Conservation (phyloP, 2,888 invertebrate genomes). For the Argyresthia albistria region DNA sequence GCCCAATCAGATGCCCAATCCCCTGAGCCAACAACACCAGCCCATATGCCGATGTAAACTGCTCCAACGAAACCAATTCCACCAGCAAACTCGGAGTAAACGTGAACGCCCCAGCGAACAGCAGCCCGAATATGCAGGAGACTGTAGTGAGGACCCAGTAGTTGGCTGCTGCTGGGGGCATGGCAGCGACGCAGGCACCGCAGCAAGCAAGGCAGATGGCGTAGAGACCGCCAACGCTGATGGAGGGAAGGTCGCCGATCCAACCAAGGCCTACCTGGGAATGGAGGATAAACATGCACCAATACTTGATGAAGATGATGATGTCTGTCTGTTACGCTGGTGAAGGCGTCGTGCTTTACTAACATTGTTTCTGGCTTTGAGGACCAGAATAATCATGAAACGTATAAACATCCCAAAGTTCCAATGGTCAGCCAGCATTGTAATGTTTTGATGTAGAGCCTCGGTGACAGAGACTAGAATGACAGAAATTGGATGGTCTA, state of each 20-base stretch:
- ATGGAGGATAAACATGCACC: no score
- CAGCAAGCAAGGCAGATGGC: conserved; percentile 82
- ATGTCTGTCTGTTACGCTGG: no score
- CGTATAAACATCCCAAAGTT: no score
- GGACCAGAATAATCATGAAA: no score
- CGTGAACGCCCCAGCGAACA: conserved; percentile 93
- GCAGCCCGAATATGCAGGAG: conserved; percentile 85
- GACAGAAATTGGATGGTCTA: no score
- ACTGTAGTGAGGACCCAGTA: conserved; percentile 62
- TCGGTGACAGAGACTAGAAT: no score
- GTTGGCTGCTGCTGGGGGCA: conserved; percentile 67
- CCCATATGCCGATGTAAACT: conserved; percentile 94
- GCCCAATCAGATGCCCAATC: conserved; percentile 92
- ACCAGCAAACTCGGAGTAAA: conserved; percentile 93
- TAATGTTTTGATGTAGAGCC: no score
- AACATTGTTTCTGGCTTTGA: no score
- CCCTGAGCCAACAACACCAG: conserved; percentile 91
- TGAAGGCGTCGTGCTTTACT: no score
- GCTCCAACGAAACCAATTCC: conserved; percentile 89
- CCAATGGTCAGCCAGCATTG: no score
- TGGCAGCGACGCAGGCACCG: conserved; percentile 73
- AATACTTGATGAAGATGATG: no score
- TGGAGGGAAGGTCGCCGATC: conserved; percentile 89
- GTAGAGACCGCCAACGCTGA: conserved; percentile 88
- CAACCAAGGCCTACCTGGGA: conserved; percentile 85